phyloP scores from a whole-genome alignment of 2,113 vertebrate species.

The Aix galericulata region DNA sequence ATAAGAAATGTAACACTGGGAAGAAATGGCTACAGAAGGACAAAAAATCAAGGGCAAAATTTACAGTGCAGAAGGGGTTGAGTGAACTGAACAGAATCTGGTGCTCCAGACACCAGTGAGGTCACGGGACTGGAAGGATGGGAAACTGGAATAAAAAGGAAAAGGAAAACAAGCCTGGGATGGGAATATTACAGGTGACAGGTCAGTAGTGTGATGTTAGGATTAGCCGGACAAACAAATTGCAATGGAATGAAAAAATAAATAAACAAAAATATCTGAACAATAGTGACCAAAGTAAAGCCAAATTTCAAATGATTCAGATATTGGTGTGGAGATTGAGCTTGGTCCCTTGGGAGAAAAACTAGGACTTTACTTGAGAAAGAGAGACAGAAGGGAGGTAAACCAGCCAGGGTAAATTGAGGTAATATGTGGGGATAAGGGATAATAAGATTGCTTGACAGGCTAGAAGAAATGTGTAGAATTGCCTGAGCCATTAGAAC shows the following conservation, averaged over 20 bases:
- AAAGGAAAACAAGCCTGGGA: neutral
- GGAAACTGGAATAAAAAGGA: neutral
- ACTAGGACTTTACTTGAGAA: neutral
- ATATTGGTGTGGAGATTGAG: neutral
- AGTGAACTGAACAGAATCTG: neutral
- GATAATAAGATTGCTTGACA: neutral
- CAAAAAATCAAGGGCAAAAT: neutral
- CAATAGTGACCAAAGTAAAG: neutral
- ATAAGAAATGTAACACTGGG: neutral
- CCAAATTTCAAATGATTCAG: neutral
- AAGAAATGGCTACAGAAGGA: neutral
- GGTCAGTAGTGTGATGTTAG: neutral
- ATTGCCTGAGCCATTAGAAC: neutral
- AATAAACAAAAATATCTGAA: neutral
- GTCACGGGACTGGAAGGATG: accelerated
- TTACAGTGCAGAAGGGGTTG: neutral
- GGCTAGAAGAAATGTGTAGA: neutral
- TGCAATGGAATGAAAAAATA: neutral
- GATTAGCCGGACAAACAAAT: neutral
- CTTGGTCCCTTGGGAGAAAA: neutral
- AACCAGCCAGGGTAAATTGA: neutral
- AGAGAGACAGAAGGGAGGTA: neutral
- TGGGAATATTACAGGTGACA: neutral
- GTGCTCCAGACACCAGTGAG: neutral
- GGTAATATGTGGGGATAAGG: neutral